Base-by-base conservation (phyloP, 2,888 invertebrate species). In the Ectropis crepuscularia region DNA sequence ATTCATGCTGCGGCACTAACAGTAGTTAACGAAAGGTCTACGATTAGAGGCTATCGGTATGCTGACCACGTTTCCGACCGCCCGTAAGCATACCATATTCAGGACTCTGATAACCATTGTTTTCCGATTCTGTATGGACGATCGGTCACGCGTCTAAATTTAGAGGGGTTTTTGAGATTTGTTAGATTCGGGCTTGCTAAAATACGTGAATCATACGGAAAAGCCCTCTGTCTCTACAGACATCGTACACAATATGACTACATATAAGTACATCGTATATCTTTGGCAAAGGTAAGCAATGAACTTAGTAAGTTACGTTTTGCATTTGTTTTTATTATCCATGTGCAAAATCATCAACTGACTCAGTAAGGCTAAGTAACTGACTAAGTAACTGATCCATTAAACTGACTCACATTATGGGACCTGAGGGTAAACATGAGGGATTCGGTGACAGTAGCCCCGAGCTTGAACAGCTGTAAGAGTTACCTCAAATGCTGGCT, bases 1-100 rank as follows among this genome's bases (percentile, higher is more conserved):
- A 81, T 78, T 76, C 75, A 71, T 71, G 71, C 63, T 68, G 69
- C 61, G 63, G 54, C 50, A 55, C 63, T 51, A 53, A 74, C 75
- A 75, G 73, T 68, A 43, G 63, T 46, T 61, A 63, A 42, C 60
- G 60, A 67, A 69, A 65, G 57, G 68, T 57, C 61, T 68, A 57
- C 65, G 65, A 58, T 61, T 67, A 63, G n/a, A n/a, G 39, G 63
- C 63, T 49, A 81, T 89, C 78, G 75, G 73, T 74, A 89, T 88
- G 81, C 89, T 62, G 49, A 60, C 69, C 45, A 54, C 47, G 74
- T 73, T 73, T 76, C 75, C 69, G 57, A 50, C 65, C 64, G 72
- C 62, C 76, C 74, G 78, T 85, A 85, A 86, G 73, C 80, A 82
- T 80, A 77, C 85, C 78, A 86, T 88, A 83, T 84, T 81, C 85